A percentile compares a stretch with the other conserved stretches of the same genome.
phyloP scores from a whole-genome alignment of 2,797 vertebrate species.

The Percopsis omiscomaycus region DNA sequence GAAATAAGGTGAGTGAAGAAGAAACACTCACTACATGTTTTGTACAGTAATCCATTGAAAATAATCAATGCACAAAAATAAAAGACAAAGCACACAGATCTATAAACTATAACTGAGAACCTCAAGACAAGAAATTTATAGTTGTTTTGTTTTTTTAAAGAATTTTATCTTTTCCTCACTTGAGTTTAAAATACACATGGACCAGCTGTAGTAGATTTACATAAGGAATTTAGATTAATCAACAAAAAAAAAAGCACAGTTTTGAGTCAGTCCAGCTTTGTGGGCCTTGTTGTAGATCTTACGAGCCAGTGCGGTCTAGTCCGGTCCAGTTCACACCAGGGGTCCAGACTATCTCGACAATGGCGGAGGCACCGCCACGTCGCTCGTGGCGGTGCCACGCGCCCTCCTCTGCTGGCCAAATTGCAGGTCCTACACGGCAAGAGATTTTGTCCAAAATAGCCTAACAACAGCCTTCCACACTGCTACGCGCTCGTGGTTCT shows the following conservation, averaged over 20 bases:
- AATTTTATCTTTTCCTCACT: conserved; percentile 17
- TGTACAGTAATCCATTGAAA: conserved; percentile 67
- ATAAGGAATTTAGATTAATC: conserved; percentile 59
- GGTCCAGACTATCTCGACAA: conserved; percentile 23
- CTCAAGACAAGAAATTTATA: conserved; percentile 53
- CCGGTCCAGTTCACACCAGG: conserved; percentile 31
- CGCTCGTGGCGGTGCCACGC: conserved; percentile 21
- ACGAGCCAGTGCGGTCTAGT: conserved; percentile 42
- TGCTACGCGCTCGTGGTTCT: not conserved
- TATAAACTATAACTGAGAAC: conserved; percentile 63
- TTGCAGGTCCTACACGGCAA: conserved; percentile 44
- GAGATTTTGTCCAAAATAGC: conserved; percentile 28
- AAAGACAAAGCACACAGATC: conserved; percentile 70
- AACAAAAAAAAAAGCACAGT: conserved; percentile 59
- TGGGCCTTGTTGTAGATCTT: conserved; percentile 52
- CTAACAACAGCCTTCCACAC: conserved; percentile 8
- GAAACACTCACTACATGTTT: conserved; percentile 55
- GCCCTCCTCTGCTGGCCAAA: conserved; percentile 55
- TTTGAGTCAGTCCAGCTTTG: conserved; percentile 65
- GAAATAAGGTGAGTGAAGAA: conserved; percentile 60
- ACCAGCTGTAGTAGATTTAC: conserved; percentile 64
- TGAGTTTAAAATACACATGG: conserved; percentile 68
- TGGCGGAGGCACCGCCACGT: conserved; percentile 35
- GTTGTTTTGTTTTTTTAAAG: conserved; percentile 33
- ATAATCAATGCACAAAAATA: conserved; percentile 70